Evolutionary conservation across 1,140 invertebrate species (phyloP).

Genomic region (Papilio glaucus): DNA sequence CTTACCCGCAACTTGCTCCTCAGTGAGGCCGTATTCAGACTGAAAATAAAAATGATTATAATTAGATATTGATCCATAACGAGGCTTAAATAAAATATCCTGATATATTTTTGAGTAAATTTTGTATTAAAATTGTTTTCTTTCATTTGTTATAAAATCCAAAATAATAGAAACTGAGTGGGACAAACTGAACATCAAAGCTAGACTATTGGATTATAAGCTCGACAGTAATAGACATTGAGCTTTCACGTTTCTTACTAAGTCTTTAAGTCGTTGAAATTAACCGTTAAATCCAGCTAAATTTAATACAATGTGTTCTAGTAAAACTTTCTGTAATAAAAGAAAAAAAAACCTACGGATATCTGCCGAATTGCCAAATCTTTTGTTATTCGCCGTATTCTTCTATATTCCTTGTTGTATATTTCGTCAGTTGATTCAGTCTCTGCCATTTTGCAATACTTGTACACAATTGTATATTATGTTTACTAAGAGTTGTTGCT

Average conservation of each 20-base stretch:
- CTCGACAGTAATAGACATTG: no score
- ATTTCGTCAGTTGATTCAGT: constrained; percentile 74
- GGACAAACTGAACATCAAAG: constrained; percentile 25
- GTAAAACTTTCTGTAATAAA: no score
- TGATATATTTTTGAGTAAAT: constrained; percentile 22
- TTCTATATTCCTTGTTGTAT: constrained; percentile 86
- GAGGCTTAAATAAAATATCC: constrained; percentile 1
- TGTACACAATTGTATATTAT: constrained; percentile 32
- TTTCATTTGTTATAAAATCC: no score
- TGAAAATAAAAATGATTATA: constrained; percentile 81
- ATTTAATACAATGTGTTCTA: no score
- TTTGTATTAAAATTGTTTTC: constrained; percentile 34
- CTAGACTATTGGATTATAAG: no score
- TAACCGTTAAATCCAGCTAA: no score
- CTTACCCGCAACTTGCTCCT: constrained; percentile 92
- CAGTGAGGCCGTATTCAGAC: constrained; percentile 93
- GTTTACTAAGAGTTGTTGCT: background rate
- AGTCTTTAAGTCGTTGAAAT: no score
- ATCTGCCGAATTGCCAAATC: constrained; percentile 85
- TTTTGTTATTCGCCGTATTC: constrained; percentile 85
- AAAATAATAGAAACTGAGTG: constrained; percentile 32
- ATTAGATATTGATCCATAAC: background rate
- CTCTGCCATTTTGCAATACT: constrained; percentile 54
- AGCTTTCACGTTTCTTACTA: no score
- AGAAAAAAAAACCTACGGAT: constrained; percentile 81